Base-by-base conservation (phyloP, 2,797 vertebrate species). In the Toxotes lorentzi region DNA sequence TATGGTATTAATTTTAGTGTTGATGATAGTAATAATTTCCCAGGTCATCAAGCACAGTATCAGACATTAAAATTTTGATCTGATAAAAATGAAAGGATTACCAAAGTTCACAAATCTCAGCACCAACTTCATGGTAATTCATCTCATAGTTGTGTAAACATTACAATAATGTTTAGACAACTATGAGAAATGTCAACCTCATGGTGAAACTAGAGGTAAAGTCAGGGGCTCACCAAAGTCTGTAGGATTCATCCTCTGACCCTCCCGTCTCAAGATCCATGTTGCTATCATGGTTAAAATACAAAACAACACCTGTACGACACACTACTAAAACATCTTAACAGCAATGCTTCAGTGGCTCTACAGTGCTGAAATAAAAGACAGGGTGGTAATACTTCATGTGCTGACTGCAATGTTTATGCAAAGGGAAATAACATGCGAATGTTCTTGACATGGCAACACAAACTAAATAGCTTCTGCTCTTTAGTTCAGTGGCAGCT, bases 401-500 rank as follows among this genome's bases (percentile, higher is more conserved):
- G 8, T 35, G 11, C 11, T 75, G 14, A 59, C 21, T 34, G 3
- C n/a, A 48, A 45, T 60, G 21, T 11, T 4, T 32, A 17, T 53
- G 11, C 1, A 38, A 19, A 19, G 35, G 47, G 58, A 62, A 56
- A 76, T 63, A 32, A 43, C 62, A 51, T 23, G 9, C 19, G 45
- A 8, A 70, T 66, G 38, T 24, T 53, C 11, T 45, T 47, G 53
- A 57, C 48, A 60, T 47, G 32, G 14, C 40, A 32, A 60, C 50
- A 34, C 5, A 57, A 27, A 69, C 19, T 30, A 58, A 40, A 68
- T 30, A 58, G 5, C 10, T 77, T 64, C 4, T 45, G 35, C 45
- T 21, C n/a, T 57, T 68, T n/a, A 54, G 16, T 43, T 66, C 23
- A 76, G 23, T 57, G 24, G 35, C 24, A 60, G 67, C 19, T 61